A percentile compares a stretch with the other conserved stretches of the same genome.
Evolutionary conservation across 2,113 vertebrate genomes (phyloP).

Genomic region (Stigmatopora argus): DNA sequence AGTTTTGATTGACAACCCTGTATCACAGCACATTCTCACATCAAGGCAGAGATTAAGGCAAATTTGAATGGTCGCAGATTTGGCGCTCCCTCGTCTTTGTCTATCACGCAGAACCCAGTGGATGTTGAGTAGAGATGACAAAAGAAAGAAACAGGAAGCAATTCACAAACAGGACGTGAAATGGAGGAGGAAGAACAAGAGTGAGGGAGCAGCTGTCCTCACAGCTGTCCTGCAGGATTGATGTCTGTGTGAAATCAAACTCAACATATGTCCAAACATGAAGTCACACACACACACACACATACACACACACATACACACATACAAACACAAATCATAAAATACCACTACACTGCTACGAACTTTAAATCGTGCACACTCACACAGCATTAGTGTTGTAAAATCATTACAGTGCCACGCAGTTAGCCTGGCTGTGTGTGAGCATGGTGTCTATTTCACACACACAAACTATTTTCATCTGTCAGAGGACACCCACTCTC

Average conservation of each 20-base stretch:
- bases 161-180: slow-evolving; percentile 10
- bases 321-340: slow-evolving; percentile 45
- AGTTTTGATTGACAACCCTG: not conserved
- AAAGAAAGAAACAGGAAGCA: slow-evolving; percentile 5
- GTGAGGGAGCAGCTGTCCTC: slow-evolving; percentile 81
- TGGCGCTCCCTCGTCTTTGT: not conserved
- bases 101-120: not conserved
- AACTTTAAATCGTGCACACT: slow-evolving; percentile 27
- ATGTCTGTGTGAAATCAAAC: slow-evolving; percentile 98
- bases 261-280: slow-evolving; percentile 97
- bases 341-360: slow-evolving; percentile 31
- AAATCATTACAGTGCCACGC: slow-evolving; percentile 60
- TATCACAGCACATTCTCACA: not conserved
- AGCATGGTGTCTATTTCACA: slow-evolving; percentile 60
- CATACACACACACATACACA: slow-evolving; percentile 48
- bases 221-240: slow-evolving; percentile 95
- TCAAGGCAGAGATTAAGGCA: not conserved
- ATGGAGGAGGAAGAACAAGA: slow-evolving; percentile 42
- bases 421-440: slow-evolving; percentile 51
- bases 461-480: slow-evolving; percentile 66
- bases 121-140: not conserved
- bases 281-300: slow-evolving; percentile 64
- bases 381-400: slow-evolving; percentile 30
- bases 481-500: slow-evolving; percentile 55
- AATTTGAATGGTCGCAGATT: not conserved